These are phyloP conservation scores for Coranthus polyacanthus DNA, from an alignment of 2,797 vertebrate genomes.

Conservation along the genomic window DNA sequence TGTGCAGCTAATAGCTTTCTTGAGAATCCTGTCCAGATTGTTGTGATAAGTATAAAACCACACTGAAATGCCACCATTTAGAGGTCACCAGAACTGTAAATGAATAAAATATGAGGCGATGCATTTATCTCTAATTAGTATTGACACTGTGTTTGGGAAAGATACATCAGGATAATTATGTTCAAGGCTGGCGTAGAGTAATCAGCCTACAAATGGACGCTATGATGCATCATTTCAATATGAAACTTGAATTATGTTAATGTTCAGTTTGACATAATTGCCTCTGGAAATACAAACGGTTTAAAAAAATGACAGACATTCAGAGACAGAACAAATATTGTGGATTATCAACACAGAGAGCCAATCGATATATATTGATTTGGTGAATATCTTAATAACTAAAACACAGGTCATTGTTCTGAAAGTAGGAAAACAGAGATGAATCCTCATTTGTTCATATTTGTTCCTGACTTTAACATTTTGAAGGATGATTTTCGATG, in stretches of 20 bases:
- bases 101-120: constrained; percentile 61
- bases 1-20: constrained; percentile 38
- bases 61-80: constrained; percentile 18
- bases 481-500: too few species aligned
- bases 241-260: constrained; percentile 38
- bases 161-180: constrained; percentile 44
- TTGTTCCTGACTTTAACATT: too few species aligned
- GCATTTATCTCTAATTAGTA: constrained; percentile 58
- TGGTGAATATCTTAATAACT: neutral
- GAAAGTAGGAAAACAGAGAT: neutral
- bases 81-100: constrained; percentile 48
- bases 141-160: constrained; percentile 45
- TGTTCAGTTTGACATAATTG: constrained; percentile 51
- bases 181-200: constrained; percentile 36
- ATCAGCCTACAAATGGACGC: constrained; percentile 49
- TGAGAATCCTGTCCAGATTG: constrained; percentile 23
- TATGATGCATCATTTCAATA: constrained; percentile 53
- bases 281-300: constrained; percentile 26
- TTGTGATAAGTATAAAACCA: constrained; percentile 30
- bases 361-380: constrained; percentile 37
- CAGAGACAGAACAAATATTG: constrained; percentile 4
- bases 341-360: constrained; percentile 9
- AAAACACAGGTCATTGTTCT: neutral
- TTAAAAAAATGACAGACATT: constrained; percentile 39
- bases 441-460: too few species aligned